These are phyloP conservation scores for Drosophila sturtevanti DNA, from an alignment of 1,140 invertebrate species.

Conservation along the genomic window DNA sequence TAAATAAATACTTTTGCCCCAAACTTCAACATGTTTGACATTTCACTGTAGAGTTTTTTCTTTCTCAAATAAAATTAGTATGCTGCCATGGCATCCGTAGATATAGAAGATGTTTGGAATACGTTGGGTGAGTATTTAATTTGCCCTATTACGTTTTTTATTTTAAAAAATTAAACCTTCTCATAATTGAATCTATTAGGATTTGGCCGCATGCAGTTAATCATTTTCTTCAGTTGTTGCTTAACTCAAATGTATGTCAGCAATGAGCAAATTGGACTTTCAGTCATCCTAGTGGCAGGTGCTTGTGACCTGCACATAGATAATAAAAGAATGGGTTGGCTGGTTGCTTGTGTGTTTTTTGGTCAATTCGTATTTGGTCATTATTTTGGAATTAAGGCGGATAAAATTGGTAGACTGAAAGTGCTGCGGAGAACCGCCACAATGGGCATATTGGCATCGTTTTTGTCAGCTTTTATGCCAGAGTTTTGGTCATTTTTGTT, in stretches of 20 bases:
- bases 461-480: not conserved
- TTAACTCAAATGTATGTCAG: not conserved
- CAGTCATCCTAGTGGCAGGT: not conserved
- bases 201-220: not conserved
- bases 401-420: not conserved
- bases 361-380: not conserved
- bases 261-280: not conserved
- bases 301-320: not conserved
- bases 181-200: not conserved
- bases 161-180: not conserved
- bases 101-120: not conserved
- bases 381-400: not conserved
- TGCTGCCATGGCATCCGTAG: not conserved
- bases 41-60: not conserved
- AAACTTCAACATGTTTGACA: not conserved
- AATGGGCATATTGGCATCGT: not conserved
- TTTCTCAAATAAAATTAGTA: not conserved
- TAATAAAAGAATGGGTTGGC: not conserved
- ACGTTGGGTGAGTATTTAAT: not conserved
- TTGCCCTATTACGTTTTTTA: too few relatives aligned
- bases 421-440: not conserved
- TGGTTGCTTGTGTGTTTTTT: not conserved
- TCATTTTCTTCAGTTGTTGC: not conserved
- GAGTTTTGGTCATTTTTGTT: not conserved
- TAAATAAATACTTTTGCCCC: not conserved